These are phyloP conservation scores for Tribolium freemani DNA, from an alignment of 2,888 invertebrate species.

Conservation along the genomic window DNA sequence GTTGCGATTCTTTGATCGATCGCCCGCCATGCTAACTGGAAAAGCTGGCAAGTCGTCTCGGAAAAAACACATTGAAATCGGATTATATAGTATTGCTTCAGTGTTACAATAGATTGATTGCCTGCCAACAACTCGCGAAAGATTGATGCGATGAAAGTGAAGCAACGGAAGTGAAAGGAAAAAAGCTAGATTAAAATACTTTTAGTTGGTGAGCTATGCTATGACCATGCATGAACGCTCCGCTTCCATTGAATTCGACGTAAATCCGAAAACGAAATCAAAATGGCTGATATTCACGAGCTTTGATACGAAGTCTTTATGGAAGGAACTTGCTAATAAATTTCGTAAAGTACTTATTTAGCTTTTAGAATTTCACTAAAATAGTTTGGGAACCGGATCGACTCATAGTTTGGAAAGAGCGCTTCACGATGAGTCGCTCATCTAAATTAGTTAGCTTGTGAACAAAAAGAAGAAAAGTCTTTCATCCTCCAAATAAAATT, in stretches of 20 bases:
- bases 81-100: constrained; percentile 57
- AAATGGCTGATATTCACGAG: constrained; percentile 6
- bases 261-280: constrained; percentile 2
- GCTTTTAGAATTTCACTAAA: not conserved
- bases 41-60: constrained; percentile 37
- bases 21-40: constrained; percentile 41
- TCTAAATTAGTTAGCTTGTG: not conserved
- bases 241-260: constrained; percentile 3
- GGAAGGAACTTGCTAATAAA: not conserved
- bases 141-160: constrained; percentile 62
- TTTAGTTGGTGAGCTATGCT: constrained; percentile 39
- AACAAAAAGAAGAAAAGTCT: not conserved
- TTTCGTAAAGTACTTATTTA: not conserved
- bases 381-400: not conserved
- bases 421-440: not conserved
- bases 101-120: constrained; percentile 62
- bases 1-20: constrained; percentile 31
- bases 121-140: constrained; percentile 59
- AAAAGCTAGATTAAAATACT: constrained; percentile 48
- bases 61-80: constrained; percentile 60
- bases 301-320: not conserved
- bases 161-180: constrained; percentile 42
- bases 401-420: not conserved
- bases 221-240: constrained; percentile 36
- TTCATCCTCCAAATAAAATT: not conserved